phyloP scores from a whole-genome alignment of 2,113 vertebrate genomes.

The Arizona elegans region DNA sequence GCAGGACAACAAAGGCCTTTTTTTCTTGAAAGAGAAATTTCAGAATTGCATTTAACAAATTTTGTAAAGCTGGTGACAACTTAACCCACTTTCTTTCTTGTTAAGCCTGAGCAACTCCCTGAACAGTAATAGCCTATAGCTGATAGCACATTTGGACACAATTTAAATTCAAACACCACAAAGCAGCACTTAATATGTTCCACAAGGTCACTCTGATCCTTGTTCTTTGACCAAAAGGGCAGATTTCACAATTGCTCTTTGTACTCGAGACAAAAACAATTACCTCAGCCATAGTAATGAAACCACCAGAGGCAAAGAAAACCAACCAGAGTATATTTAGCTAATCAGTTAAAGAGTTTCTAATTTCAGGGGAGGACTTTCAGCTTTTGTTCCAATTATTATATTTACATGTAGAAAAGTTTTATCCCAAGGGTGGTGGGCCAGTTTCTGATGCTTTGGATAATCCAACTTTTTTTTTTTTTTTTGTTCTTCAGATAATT shows the following conservation, averaged over 20 bases:
- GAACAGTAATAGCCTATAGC: background rate
- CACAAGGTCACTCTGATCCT: background rate
- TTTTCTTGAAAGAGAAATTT: background rate
- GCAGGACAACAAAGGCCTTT: background rate
- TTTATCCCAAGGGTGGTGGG: background rate
- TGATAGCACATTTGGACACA: constrained; percentile 14
- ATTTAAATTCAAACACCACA: constrained; percentile 17
- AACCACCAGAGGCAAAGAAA: background rate
- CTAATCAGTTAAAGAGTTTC: background rate
- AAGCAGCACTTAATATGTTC: constrained; percentile 21
- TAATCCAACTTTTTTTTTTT: background rate
- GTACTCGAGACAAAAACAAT: constrained; percentile 14
- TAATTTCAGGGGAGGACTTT: constrained; percentile 2
- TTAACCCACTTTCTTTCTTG: background rate
- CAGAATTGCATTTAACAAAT: background rate
- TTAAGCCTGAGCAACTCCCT: background rate
- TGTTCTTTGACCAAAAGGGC: background rate
- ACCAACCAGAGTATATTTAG: constrained; percentile 5
- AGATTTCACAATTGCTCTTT: background rate
- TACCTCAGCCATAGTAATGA: constrained; percentile 19
- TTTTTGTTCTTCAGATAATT: background rate
- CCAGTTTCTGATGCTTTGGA: background rate
- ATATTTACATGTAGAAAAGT: background rate
- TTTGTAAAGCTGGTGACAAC: background rate
- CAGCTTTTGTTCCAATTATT: constrained; percentile 4